These are phyloP conservation scores for Rhizomys pruinosus DNA, from an alignment of 2,113 vertebrate genomes.

Conservation along the genomic window DNA sequence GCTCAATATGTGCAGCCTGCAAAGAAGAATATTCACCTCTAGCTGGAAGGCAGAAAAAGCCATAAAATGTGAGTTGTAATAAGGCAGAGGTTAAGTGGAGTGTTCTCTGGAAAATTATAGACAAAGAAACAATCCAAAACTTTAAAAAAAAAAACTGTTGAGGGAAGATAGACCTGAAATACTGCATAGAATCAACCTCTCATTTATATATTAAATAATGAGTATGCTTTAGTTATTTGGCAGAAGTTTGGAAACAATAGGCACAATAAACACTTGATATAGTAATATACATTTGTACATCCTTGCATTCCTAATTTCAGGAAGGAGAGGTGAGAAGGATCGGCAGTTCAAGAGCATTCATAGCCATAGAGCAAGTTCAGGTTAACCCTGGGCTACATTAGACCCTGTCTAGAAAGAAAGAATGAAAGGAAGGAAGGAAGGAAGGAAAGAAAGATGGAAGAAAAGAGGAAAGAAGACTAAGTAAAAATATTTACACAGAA, in stretches of 20 bases:
- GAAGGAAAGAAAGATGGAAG: too few species aligned
- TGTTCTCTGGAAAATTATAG: too few species aligned
- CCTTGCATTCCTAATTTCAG: too few species aligned
- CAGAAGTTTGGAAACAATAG: background rate
- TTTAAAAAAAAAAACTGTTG: background rate
- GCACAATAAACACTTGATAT: background rate
- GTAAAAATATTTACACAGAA: background rate
- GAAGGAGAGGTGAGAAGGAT: too few species aligned
- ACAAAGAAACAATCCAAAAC: too few species aligned
- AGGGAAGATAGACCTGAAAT: background rate
- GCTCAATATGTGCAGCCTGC: background rate
- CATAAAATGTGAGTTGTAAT: background rate
- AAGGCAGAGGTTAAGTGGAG: background rate
- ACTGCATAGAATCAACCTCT: background rate
- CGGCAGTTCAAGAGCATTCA: too few species aligned
- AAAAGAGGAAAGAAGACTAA: too few species aligned
- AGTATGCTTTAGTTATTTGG: background rate
- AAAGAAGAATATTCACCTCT: background rate
- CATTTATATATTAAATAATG: background rate
- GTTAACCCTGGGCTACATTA: too few species aligned
- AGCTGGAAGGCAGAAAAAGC: background rate
- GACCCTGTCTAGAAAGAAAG: background rate
- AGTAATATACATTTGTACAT: too few species aligned
- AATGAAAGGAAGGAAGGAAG: too few species aligned
- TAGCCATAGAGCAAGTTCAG: too few species aligned